A percentile compares a stretch with the other conserved stretches of the same genome.
phyloP scores from a whole-genome alignment of 2,888 invertebrate genomes.

The Erebia epiphron region DNA sequence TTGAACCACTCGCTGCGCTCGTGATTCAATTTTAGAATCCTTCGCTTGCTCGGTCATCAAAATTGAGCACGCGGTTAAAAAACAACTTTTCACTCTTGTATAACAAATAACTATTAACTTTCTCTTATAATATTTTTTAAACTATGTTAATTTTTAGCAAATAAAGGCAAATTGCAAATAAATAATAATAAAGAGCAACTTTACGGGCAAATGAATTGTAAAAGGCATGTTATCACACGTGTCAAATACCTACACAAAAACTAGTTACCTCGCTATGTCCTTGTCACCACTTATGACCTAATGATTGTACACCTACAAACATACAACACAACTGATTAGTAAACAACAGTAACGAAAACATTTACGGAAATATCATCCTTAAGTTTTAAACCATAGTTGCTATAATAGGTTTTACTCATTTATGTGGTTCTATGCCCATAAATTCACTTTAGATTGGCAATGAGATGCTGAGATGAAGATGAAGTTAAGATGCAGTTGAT shows the following conservation, averaged over 20 bases:
- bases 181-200: too few relatives aligned
- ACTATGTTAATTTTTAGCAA: too few relatives aligned
- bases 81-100: too few relatives aligned
- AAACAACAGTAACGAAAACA: neutral
- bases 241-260: slow-evolving; percentile 36
- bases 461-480: slow-evolving; percentile 19
- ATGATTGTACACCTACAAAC: slow-evolving; percentile 40
- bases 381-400: neutral
- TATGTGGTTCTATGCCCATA: neutral
- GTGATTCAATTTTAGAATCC: too few relatives aligned
- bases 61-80: too few relatives aligned
- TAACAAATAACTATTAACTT: too few relatives aligned
- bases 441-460: slow-evolving; percentile 8
- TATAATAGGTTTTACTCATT: slow-evolving; percentile 2
- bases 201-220: neutral
- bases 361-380: slow-evolving; percentile 12
- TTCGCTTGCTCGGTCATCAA: too few relatives aligned
- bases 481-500: slow-evolving; percentile 30
- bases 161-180: too few relatives aligned
- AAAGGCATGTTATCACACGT: slow-evolving; percentile 10
- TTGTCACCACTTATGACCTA: slow-evolving; percentile 43
- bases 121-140: too few relatives aligned
- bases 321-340: slow-evolving; percentile 23
- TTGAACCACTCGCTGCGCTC: too few relatives aligned
- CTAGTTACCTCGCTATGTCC: slow-evolving; percentile 39